Conservation (phyloP, 2,113 vertebrate species). For the Upupa epops region DNA sequence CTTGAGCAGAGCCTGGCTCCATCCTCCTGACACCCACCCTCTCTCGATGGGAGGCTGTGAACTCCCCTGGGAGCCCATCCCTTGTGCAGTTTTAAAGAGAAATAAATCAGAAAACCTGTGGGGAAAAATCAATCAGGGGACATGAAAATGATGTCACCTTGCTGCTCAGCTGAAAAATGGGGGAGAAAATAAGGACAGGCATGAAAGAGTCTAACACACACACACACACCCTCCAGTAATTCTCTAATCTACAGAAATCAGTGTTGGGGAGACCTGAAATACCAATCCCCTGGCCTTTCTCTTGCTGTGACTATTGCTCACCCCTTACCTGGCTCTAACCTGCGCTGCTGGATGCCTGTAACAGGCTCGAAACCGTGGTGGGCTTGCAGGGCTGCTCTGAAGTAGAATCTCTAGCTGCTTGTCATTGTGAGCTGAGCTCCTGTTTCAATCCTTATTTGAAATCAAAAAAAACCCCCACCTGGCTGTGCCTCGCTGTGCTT, state of each 20-base stretch:
- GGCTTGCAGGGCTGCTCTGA: background rate
- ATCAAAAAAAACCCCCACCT: background rate
- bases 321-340: background rate
- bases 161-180: background rate
- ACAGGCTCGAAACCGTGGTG: rapidly evolving
- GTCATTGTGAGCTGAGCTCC: background rate
- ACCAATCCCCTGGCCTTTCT: background rate
- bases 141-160: background rate
- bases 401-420: background rate
- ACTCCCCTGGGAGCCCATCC: background rate
- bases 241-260: background rate
- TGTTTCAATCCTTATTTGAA: background rate
- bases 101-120: background rate
- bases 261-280: background rate
- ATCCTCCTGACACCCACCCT: no score
- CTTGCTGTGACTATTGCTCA: background rate
- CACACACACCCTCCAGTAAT: background rate
- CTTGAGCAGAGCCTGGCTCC: no score
- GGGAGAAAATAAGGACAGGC: background rate
- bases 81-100: background rate
- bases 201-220: background rate
- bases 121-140: background rate
- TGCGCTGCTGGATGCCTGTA: background rate
- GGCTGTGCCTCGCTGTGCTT: background rate
- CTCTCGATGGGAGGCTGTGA: background rate